Conservation (phyloP, 2,888 invertebrate genomes). For the Macrophya annulata region DNA sequence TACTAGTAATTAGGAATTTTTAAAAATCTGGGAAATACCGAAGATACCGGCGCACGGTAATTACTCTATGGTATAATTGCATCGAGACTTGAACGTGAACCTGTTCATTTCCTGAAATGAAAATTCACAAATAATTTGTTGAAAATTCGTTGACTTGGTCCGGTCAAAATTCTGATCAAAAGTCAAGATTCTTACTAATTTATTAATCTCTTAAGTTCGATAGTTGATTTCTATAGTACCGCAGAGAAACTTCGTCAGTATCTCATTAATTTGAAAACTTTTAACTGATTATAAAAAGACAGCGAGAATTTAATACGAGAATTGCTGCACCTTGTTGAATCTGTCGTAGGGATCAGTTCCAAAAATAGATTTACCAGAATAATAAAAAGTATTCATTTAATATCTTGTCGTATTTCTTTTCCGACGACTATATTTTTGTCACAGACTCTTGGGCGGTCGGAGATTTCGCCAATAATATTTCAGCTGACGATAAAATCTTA, state of each 20-base stretch:
- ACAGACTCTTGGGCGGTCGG: neutral
- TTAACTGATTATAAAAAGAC: neutral
- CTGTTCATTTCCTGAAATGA: neutral
- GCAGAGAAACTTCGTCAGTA: neutral
- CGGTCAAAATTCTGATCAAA: no score
- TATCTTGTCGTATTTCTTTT: slow-evolving; percentile 31
- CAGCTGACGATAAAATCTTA: slow-evolving; percentile 23
- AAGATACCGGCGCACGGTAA: neutral
- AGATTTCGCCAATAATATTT: slow-evolving; percentile 34
- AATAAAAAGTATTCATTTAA: slow-evolving; percentile 25
- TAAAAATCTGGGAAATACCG: slow-evolving; percentile 41
- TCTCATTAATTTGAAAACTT: neutral
- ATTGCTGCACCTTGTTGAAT: neutral
- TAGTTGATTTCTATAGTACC: neutral
- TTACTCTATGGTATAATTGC: slow-evolving; percentile 38
- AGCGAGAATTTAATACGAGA: neutral
- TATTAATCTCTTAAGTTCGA: neutral
- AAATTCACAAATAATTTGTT: neutral
- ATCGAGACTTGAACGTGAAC: neutral
- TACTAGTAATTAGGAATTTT: slow-evolving; percentile 52
- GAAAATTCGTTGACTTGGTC: no score
- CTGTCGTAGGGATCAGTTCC: neutral
- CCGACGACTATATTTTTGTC: slow-evolving; percentile 35
- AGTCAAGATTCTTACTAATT: neutral
- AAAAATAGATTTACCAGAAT: slow-evolving; percentile 16